Conservation (phyloP, 1,140 invertebrate species). For the Bombus huntii region DNA sequence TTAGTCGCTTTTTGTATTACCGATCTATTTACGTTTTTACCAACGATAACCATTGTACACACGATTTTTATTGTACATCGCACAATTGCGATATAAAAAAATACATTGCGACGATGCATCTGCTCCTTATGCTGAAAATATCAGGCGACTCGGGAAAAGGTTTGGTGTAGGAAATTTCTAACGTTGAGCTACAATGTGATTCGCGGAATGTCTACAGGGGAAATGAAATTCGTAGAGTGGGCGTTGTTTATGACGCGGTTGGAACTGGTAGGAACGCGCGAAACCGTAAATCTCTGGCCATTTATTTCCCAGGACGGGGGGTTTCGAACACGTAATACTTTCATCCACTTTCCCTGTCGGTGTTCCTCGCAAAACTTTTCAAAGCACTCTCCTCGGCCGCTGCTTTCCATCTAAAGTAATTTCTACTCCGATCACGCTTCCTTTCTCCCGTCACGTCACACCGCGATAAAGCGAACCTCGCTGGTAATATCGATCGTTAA, state of each 20-base stretch:
- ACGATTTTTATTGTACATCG: not conserved
- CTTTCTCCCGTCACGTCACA: slow-evolving; percentile 45
- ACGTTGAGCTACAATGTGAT: slow-evolving; percentile 1
- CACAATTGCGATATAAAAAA: not conserved
- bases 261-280: slow-evolving; percentile 12
- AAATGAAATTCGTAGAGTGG: slow-evolving; percentile 25
- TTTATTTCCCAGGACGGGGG: slow-evolving; percentile 28
- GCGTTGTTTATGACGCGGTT: slow-evolving; percentile 25
- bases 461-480: slow-evolving; percentile 14
- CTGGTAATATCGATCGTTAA: slow-evolving; percentile 50
- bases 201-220: not conserved
- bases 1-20: too few species aligned
- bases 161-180: too few species aligned
- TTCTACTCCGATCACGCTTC: slow-evolving; percentile 49
- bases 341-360: slow-evolving; percentile 49
- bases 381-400: slow-evolving; percentile 25
- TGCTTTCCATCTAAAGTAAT: slow-evolving; percentile 53
- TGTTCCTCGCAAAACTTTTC: slow-evolving; percentile 44
- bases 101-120: not conserved
- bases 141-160: not conserved
- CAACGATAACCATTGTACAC: not conserved
- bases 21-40: not conserved
- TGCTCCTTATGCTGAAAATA: not conserved
- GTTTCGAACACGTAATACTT: slow-evolving; percentile 41
- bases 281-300: slow-evolving; percentile 19